Evolutionary conservation across 2,797 vertebrate species (phyloP), one percentile per base, ranked within the genome.

Genomic region (Diglossa cyanea): DNA sequence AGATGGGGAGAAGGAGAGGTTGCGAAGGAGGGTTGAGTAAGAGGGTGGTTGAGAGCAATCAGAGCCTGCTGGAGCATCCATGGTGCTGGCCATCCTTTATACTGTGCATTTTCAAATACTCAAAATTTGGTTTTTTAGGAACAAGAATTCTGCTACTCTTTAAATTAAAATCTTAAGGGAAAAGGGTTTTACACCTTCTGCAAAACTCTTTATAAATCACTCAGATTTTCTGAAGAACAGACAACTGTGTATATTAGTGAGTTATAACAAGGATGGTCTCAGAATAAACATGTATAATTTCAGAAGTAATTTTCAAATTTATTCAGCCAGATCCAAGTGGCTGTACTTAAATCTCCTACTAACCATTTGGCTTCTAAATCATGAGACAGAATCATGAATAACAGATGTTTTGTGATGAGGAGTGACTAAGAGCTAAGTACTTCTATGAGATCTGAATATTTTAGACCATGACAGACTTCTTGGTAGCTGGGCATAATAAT

Each of bases 381-480:
- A 63, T 74, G 60, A 76, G 28, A 24, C 42, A 82, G 83, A 93
- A 90, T 77, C 21, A 85, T 70, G 57, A 89, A 70, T 57, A 71
- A 63, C 67, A 89, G 74, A 76, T 87, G 30, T 76, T 92, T 88
- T 75, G 42, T 62, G 75, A 92, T 82, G 25, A 26, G 21, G 21
- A 82, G 26, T 67, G 60, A 66, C 65, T 86, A 79, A 85, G 31
- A 82, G 40, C 40, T 90, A 88, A 86, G 48, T 85, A 61, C 17
- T 73, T 92, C 40, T 67, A 35, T 85, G 85, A 94, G 63, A 70
- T 45, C 18, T 89, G 89, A 94, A 57, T 89, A 89, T 91, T 91
- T 94, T 71, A 91, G 78, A 76, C 17, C 17, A 66, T 35, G 31
- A 70, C 40, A 79, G 15, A 40, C 39, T 67, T 11, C 8, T 73